Conservation (phyloP, 2,888 invertebrate genomes). For the Epistrophe eligans region DNA sequence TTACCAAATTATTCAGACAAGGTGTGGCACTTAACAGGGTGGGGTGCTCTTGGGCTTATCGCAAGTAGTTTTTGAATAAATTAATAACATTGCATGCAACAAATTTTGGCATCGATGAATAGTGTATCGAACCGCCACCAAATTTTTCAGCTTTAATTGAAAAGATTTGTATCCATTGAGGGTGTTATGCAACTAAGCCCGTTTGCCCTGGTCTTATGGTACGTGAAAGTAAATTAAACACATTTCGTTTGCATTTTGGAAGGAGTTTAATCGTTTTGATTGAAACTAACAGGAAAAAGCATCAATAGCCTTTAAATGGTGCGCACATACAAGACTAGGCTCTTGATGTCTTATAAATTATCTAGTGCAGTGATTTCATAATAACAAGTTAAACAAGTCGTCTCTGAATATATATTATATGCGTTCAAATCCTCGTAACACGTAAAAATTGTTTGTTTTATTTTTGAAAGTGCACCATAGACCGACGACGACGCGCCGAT, state of each 20-base stretch:
- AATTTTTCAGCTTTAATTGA: conserved; percentile 60
- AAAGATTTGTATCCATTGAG: conserved; percentile 38
- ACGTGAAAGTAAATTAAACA: conserved; percentile 69
- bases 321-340: conserved; percentile 12
- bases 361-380: conserved; percentile 70
- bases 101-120: conserved; percentile 31
- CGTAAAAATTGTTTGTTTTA: conserved; percentile 13
- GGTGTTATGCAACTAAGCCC: conserved; percentile 57
- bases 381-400: conserved; percentile 64
- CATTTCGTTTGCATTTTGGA: conserved; percentile 25
- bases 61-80: not conserved
- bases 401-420: not conserved
- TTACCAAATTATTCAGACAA: conserved; percentile 41
- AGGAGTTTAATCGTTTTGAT: conserved; percentile 49
- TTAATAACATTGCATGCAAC: conserved; percentile 23
- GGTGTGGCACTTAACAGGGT: conserved; percentile 42
- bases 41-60: conserved; percentile 8
- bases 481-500: not conserved
- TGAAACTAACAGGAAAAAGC: conserved; percentile 45
- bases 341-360: conserved; percentile 40
- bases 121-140: conserved; percentile 51
- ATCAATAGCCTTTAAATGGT: conserved; percentile 19
- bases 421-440: conserved; percentile 59
- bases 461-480: conserved; percentile 29
- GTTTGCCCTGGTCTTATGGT: conserved; percentile 31